These are phyloP conservation scores for Sylvia borin DNA, from an alignment of 2,797 vertebrate genomes.

Conservation along the genomic window DNA sequence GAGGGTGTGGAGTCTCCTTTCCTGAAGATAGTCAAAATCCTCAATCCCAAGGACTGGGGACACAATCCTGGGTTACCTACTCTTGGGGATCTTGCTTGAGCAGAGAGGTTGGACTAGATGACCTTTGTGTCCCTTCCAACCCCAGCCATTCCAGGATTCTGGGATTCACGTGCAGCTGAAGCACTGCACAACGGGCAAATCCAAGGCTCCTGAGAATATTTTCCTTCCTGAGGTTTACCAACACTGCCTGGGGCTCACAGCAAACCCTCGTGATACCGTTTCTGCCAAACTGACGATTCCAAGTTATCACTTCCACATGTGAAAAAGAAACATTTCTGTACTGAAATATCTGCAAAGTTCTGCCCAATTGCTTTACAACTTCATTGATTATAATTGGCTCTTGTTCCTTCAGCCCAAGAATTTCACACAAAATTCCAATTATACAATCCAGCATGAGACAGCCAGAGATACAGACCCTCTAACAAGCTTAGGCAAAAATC, in stretches of 20 bases:
- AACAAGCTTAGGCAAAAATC: constrained; percentile 43
- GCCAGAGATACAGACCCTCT: neutral
- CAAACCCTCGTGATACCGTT: neutral
- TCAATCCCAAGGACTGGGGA: neutral
- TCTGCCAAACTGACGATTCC: neutral
- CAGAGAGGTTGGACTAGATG: neutral
- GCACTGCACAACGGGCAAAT: neutral
- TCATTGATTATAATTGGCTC: neutral
- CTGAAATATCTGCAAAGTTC: neutral
- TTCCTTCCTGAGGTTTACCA: neutral
- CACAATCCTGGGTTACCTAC: neutral
- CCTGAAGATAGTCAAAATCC: neutral
- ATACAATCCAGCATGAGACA: neutral
- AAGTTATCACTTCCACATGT: neutral
- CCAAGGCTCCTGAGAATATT: neutral
- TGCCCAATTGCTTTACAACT: neutral
- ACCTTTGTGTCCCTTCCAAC: neutral
- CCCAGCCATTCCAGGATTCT: neutral
- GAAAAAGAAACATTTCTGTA: neutral
- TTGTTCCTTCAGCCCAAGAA: neutral
- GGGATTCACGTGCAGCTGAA: neutral
- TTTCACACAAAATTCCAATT: constrained; percentile 26
- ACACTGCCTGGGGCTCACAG: neutral
- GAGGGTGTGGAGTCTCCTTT: neutral
- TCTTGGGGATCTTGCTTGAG: neutral